Evolutionary conservation across 2,888 invertebrate genomes (phyloP).

Genomic region (Ophion slaviceki): DNA sequence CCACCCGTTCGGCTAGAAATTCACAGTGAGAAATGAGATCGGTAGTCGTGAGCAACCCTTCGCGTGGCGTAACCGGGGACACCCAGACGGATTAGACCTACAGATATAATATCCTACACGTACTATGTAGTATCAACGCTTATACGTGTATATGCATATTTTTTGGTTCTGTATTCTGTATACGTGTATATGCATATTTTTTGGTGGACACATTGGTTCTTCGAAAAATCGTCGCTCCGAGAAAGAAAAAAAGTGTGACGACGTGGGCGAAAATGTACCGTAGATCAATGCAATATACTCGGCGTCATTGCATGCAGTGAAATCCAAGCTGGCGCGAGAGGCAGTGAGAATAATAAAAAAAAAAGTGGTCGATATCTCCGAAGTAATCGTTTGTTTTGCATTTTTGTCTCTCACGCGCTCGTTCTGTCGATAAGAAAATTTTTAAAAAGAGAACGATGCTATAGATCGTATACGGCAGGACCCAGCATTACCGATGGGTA

Average conservation of each 20-base stretch:
- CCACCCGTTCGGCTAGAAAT: conserved; percentile 13
- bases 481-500: conserved; percentile 81
- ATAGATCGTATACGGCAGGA: conserved; percentile 18
- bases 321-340: conserved; percentile 35
- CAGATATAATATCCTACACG: conserved; percentile 18
- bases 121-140: conserved; percentile 20
- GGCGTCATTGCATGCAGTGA: conserved; percentile 53
- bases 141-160: conserved; percentile 61
- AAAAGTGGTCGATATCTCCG: conserved; percentile 64
- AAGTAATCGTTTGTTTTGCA: conserved; percentile 66
- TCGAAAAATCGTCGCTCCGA: conserved; percentile 25
- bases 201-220: conserved; percentile 57
- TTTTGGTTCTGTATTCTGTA: no score
- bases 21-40: conserved; percentile 60
- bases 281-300: conserved; percentile 42
- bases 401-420: conserved; percentile 15
- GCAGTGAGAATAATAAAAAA: conserved; percentile 39
- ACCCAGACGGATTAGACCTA: conserved; percentile 66
- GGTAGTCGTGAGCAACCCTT: conserved; percentile 55
- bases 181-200: conserved; percentile 64
- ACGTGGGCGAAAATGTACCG: conserved; percentile 41
- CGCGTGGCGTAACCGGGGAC: conserved; percentile 22
- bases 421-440: not conserved
- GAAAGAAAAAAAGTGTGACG: conserved; percentile 42
- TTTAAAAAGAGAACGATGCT: not conserved